A percentile compares a stretch with the other conserved stretches of the same genome.
Evolutionary conservation across 1,140 invertebrate genomes (phyloP).

Genomic region (Pseudoatta argentina): DNA sequence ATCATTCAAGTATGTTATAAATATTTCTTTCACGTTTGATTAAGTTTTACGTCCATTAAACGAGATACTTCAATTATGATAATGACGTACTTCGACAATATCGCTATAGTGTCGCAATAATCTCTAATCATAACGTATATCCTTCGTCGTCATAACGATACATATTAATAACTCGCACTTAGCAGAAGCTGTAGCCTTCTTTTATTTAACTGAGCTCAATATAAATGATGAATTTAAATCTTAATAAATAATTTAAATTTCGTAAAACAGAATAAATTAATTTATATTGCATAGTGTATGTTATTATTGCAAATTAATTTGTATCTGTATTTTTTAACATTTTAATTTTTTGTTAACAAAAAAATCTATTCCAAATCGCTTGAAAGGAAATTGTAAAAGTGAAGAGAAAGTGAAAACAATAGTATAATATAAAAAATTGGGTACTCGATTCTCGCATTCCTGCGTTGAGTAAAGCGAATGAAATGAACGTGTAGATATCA

Average conservation of each 20-base stretch:
- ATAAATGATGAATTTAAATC: no score
- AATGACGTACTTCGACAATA: slow-evolving; percentile 17
- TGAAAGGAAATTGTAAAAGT: background rate
- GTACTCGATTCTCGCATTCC: slow-evolving; percentile 15
- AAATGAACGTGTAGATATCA: slow-evolving; percentile 27
- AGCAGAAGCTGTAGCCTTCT: background rate
- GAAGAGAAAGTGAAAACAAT: background rate
- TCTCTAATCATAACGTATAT: background rate
- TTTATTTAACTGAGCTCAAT: background rate
- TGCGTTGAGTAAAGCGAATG: slow-evolving; percentile 25
- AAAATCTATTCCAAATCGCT: background rate
- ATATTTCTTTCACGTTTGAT: slow-evolving; percentile 35
- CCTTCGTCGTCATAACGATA: background rate
- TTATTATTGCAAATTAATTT: background rate
- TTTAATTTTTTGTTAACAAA: background rate
- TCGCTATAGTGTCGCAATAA: background rate
- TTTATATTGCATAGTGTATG: background rate
- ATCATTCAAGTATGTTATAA: slow-evolving; percentile 1
- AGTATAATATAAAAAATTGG: background rate
- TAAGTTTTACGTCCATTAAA: slow-evolving; percentile 10
- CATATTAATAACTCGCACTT: slow-evolving; percentile 10
- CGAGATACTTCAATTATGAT: background rate
- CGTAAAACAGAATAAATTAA: background rate
- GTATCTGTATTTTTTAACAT: no score
- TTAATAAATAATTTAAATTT: background rate